phyloP scores from a whole-genome alignment of 2,888 invertebrate genomes.

The Branchellion lobata region DNA sequence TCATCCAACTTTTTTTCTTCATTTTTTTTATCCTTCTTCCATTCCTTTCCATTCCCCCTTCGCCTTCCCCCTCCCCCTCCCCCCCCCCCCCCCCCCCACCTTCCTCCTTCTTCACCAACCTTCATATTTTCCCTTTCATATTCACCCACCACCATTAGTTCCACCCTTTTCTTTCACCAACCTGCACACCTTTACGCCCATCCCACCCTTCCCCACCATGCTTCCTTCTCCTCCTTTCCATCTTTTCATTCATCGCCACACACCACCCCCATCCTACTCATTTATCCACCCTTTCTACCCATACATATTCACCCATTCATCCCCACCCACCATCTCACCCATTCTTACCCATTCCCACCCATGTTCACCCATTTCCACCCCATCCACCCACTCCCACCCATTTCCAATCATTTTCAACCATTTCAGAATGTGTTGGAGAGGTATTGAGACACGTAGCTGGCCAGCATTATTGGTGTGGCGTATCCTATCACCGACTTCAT shows the following conservation, averaged over 20 bases:
- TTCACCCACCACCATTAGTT: background rate
- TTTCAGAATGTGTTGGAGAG: background rate
- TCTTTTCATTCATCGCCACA: background rate
- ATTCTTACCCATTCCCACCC: too few species aligned
- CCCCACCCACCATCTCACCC: background rate
- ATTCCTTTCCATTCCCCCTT: too few species aligned
- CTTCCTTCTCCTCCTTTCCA: background rate
- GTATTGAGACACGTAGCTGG: slow-evolving; percentile 8
- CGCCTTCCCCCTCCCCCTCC: too few species aligned
- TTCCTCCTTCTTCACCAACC: too few species aligned
- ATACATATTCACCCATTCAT: background rate
- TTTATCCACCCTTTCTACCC: background rate
- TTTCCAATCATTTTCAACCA: too few species aligned
- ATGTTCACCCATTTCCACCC: too few species aligned
- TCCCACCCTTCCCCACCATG: background rate
- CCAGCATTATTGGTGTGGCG: background rate
- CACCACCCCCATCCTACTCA: background rate
- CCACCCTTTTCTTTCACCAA: background rate
- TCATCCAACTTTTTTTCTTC: too few species aligned
- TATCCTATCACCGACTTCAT: slow-evolving; percentile 13
- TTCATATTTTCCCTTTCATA: too few species aligned
- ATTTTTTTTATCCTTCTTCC: too few species aligned
- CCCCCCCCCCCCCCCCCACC: too few species aligned
- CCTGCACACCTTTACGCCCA: background rate
- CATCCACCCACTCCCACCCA: too few species aligned